Conservation (phyloP, 64 coral and sea anemone genomes). For the Acropora yongei region DNA sequence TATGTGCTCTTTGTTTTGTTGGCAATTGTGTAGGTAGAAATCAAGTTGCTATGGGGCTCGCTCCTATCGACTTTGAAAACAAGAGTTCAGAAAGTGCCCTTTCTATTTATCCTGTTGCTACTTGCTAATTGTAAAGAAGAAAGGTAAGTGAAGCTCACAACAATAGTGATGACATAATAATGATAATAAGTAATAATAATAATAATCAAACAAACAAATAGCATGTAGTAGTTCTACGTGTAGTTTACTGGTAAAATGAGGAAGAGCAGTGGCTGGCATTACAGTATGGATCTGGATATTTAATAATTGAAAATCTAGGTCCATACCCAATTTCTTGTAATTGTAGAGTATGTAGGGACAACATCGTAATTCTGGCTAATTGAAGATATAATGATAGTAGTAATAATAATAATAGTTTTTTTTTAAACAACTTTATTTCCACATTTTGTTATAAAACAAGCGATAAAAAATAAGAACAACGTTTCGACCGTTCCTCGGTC, state of each 20-base stretch:
- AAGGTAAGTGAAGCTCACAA: too few species aligned
- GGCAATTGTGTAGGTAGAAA: constrained; percentile 7
- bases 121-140: too few species aligned
- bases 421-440: not conserved
- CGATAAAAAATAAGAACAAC: too few species aligned
- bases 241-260: not conserved
- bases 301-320: not conserved
- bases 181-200: not conserved
- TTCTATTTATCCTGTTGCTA: constrained; percentile 9
- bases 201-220: not conserved
- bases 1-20: not conserved
- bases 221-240: not conserved
- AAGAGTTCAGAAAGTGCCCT: constrained; percentile 55
- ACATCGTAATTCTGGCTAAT: too few species aligned
- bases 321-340: too few species aligned
- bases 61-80: constrained; percentile 29
- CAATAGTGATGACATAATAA: too few species aligned
- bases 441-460: too few species aligned
- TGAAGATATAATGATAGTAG: not conserved
- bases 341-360: too few species aligned
- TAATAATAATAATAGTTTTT: too few species aligned
- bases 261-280: not conserved
- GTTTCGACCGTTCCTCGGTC: too few species aligned
- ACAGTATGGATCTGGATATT: not conserved
- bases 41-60: constrained; percentile 44